These are phyloP conservation scores for Lagopus muta DNA, from an alignment of 2,113 vertebrate species.

Conservation along the genomic window DNA sequence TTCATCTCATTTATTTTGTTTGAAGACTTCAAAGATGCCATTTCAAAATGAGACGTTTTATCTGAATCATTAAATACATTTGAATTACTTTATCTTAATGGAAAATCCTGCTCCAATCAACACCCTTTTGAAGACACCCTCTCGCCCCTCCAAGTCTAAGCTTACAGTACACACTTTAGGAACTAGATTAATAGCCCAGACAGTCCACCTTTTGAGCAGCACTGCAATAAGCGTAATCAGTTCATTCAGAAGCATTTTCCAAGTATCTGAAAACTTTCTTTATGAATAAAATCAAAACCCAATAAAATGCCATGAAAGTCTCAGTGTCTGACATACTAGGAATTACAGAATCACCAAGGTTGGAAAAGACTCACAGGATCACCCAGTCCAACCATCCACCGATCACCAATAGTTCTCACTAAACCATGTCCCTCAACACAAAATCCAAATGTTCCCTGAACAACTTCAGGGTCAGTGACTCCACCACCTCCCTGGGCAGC, in stretches of 20 bases:
- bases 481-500: too few species aligned
- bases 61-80: background rate
- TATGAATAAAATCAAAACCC: background rate
- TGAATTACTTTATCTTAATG: background rate
- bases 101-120: background rate
- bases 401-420: too few species aligned
- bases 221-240: rapidly evolving
- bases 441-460: too few species aligned
- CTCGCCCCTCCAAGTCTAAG: background rate
- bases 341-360: background rate
- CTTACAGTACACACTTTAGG: background rate
- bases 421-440: too few species aligned
- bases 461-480: too few species aligned
- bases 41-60: background rate
- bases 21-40: background rate
- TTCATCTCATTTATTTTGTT: background rate
- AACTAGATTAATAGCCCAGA: background rate
- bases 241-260: background rate
- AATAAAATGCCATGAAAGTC: background rate
- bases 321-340: rapidly evolving
- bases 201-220: background rate
- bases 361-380: too few species aligned
- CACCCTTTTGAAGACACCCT: background rate
- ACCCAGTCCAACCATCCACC: too few species aligned
- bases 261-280: background rate